Conservation (phyloP, 2,797 vertebrate genomes). For the Heteromormyrus szaboi region DNA sequence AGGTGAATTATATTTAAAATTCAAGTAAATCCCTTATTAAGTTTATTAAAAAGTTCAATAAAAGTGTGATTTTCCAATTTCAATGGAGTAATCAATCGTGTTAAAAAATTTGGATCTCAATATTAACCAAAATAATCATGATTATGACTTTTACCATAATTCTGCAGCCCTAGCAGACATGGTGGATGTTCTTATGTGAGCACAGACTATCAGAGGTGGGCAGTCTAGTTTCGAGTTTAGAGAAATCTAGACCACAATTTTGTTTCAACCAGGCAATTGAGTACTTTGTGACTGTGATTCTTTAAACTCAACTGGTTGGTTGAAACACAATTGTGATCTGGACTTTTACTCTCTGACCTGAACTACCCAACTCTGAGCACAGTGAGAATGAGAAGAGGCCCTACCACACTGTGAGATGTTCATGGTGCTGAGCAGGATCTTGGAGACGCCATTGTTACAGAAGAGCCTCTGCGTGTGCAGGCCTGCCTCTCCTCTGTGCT, state of each 20-base stretch:
- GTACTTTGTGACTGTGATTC: background rate
- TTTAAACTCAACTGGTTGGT: background rate
- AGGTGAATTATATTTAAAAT: background rate
- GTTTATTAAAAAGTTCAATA: background rate
- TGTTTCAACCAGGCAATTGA: background rate
- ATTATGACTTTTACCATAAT: background rate
- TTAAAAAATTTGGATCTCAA: background rate
- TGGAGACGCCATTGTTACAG: slow-evolving; percentile 75
- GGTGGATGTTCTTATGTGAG: background rate
- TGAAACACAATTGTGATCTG: background rate
- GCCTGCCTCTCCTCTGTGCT: slow-evolving; percentile 80
- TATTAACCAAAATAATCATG: background rate
- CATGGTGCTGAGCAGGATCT: slow-evolving; percentile 81
- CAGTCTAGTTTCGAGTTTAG: background rate
- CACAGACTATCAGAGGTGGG: background rate
- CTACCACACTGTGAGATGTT: slow-evolving; percentile 91
- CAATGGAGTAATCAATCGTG: background rate
- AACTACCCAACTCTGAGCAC: slow-evolving; percentile 46
- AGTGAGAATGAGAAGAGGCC: slow-evolving; percentile 37
- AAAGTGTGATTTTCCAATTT: background rate
- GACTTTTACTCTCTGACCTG: background rate
- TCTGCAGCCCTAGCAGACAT: background rate
- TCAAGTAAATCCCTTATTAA: background rate
- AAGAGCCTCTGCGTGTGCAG: slow-evolving; percentile 80
- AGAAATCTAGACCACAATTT: background rate